Evolutionary conservation across 2,797 vertebrate species (phyloP), one percentile per base, ranked within the genome.

Genomic region (Onychomys torridus): DNA sequence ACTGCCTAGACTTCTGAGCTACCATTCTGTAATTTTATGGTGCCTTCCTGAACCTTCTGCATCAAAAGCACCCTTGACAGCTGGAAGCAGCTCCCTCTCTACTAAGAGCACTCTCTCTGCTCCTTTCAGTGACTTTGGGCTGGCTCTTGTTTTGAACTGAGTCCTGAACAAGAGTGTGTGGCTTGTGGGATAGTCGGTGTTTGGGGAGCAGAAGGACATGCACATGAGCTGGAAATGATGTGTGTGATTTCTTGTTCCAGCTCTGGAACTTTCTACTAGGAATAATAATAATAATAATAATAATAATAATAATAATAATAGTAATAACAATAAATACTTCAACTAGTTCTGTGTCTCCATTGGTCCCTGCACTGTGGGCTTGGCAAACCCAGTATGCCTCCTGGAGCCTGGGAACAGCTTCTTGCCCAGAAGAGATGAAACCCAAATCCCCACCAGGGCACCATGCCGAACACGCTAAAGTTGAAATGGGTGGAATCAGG

Each of bases 191-290:
- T 21, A 32, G 83, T 46, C 37, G 34, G 34, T 73, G 23, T 92
- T 76, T n/a, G 5, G 63, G 21, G 27, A 25, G 12, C 14, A 52
- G 11, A 40, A 67, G 46, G 21, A 65, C 9, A 34, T 23, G 6
- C 59, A 78, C 13, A 29, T 0, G 7, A n/a, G 23, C 91, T 90
- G 79, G 76, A 91, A 81, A 77, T 63, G 69, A 5, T 76, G 13
- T 19, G 19, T 76, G 37, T 90, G 63, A 75, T 92, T 96, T 90
- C 21, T 81, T 77, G 59, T 65, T 87, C 67, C 65, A 61, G 34
- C 77, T 92, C 71, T 90, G 73, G 40, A 90, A 95, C 75, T 90
- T 96, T 88, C 93, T 93, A 89, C 81, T 55, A 43, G 71, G 71
- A 34, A 34, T 32, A 29, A 65, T 29, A 63, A 63, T 13, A 65